Evolutionary conservation across 2,888 invertebrate genomes (phyloP), one percentile per base, ranked within the genome.

Genomic region (Pinctada fucata): DNA sequence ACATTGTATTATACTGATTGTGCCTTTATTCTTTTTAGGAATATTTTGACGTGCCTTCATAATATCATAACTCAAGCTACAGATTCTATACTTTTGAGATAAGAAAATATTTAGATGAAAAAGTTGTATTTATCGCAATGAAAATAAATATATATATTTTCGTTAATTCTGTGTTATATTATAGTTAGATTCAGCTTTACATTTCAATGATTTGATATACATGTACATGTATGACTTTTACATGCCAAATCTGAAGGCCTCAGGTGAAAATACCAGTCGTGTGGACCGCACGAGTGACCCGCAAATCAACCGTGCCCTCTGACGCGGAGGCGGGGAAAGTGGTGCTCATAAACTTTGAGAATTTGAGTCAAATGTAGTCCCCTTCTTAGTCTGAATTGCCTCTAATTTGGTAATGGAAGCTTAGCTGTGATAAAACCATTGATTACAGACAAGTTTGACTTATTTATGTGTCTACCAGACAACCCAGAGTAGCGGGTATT

Each of bases 221-320:
- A 63, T 70, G 71, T 71, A 78, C 31, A 31, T 31, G 31, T 31
- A 31, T 31, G 31, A 31, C 31, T 31, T 31, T 31, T 31, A 31
- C 31, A 31, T 31, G 31, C 31, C 31, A 31, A 31, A 31, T 31
- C 31, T 31, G 31, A 31, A 31, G 31, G 31, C 31, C 31, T 31
- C 31, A 31, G 31, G 31, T 31, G 31, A 31, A 58, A 75, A 52
- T n/a, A 31, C 66, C 16, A 75, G 16, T 16, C 75, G 78, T 73
- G 74, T 71, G 74, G 74, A 51, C 65, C 75, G 69, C 75, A 73
- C 74, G 75, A 71, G 66, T 78, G 78, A 75, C 75, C 78, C 74
- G 58, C 31, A 51, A 16, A n/a, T 16, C 67, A 69, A 67, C 31
- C 48, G 73, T 50, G 58, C 13, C 58, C 13, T 58, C 13, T 10